Evolutionary conservation across 2,888 invertebrate species (phyloP).

Genomic region (Sphaeridia pumilis): DNA sequence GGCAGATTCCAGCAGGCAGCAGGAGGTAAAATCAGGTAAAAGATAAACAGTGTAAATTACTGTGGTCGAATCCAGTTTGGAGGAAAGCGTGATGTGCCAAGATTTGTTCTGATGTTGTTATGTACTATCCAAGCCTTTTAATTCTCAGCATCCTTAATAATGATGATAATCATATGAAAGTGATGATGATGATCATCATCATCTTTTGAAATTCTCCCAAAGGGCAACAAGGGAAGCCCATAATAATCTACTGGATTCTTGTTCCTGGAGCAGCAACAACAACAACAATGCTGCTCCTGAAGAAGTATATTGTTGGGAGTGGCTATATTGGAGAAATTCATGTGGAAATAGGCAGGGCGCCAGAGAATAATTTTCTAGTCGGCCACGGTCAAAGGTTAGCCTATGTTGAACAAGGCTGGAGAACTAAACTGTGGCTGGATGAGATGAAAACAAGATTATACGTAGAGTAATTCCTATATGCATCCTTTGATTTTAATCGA

Average conservation of each 20-base stretch:
- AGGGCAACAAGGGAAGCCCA: slow-evolving; percentile 1
- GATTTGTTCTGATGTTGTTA: neutral
- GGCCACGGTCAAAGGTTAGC: slow-evolving; percentile 36
- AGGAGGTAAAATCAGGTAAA: no score
- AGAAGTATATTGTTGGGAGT: no score
- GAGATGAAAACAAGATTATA: slow-evolving; percentile 17
- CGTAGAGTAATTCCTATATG: slow-evolving; percentile 28
- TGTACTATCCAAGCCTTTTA: neutral
- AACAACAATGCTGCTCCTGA: no score
- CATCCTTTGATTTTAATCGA: slow-evolving; percentile 15
- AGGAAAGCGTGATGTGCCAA: neutral
- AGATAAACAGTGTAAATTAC: slow-evolving; percentile 4
- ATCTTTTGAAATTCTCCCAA: neutral
- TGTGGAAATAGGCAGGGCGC: slow-evolving; percentile 25
- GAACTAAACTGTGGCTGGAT: slow-evolving; percentile 5
- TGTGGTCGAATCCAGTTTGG: neutral
- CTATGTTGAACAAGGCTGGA: slow-evolving; percentile 8
- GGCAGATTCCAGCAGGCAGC: no score
- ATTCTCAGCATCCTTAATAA: neutral
- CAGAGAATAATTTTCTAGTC: slow-evolving; percentile 37
- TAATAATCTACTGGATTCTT: neutral
- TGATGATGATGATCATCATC: neutral
- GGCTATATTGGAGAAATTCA: neutral
- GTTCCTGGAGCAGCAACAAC: no score
- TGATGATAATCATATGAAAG: neutral